Conservation (phyloP, 2,888 invertebrate species). For the Cynaeus angustus region DNA sequence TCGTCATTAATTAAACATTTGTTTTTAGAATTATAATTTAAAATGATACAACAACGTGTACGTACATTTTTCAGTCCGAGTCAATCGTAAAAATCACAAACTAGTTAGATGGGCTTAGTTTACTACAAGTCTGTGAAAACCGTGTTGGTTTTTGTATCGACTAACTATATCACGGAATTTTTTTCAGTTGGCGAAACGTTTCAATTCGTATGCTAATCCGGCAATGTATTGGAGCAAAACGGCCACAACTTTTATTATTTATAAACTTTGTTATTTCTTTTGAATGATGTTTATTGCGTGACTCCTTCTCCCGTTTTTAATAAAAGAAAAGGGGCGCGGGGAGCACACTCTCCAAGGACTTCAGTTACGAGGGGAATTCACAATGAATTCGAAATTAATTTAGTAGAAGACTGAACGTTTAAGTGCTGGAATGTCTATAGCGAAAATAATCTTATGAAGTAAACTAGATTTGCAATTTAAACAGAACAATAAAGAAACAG, state of each 20-base stretch:
- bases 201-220: conserved; percentile 43
- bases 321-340: conserved; percentile 42
- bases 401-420: conserved; percentile 65
- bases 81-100: conserved; percentile 38
- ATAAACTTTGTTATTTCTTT: conserved; percentile 41
- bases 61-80: conserved; percentile 25
- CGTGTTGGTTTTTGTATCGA: conserved; percentile 43
- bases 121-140: conserved; percentile 23
- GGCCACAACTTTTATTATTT: conserved; percentile 43
- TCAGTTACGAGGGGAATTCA: conserved; percentile 56
- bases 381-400: conserved; percentile 67
- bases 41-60: conserved; percentile 50
- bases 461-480: conserved; percentile 51
- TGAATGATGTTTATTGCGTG: conserved; percentile 42
- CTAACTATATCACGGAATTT: conserved; percentile 26
- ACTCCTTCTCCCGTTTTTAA: conserved; percentile 47
- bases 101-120: conserved; percentile 28
- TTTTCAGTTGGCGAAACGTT: conserved; percentile 12
- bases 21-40: conserved; percentile 56
- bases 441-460: conserved; percentile 58
- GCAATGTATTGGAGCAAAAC: conserved; percentile 25
- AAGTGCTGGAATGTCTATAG: conserved; percentile 55
- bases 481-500: conserved; percentile 45
- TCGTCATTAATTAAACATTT: conserved; percentile 59
- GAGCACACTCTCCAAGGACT: conserved; percentile 30